Evolutionary conservation across 2,888 invertebrate genomes (phyloP).

Genomic region (Creontiades dilutus): DNA sequence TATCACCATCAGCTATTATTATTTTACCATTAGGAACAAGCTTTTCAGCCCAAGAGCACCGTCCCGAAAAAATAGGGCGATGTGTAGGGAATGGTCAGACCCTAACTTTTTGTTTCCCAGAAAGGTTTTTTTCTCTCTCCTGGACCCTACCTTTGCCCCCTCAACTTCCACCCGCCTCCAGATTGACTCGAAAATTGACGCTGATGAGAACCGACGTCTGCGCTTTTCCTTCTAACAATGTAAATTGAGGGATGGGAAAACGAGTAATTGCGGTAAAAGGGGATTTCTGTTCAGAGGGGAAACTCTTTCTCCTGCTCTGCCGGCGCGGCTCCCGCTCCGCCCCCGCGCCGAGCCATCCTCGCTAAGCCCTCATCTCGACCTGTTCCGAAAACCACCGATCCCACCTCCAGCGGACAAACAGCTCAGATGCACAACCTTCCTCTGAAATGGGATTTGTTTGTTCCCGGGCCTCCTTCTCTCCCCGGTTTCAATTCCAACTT

Average conservation of each 20-base stretch:
- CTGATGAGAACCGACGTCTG: conserved; percentile 70
- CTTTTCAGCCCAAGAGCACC: too few species aligned
- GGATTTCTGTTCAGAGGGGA: conserved; percentile 55
- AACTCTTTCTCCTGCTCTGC: conserved; percentile 29
- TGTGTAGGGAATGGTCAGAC: too few species aligned
- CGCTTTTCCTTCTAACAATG: conserved; percentile 69
- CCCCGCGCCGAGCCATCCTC: not conserved
- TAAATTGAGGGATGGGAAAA: conserved; percentile 67
- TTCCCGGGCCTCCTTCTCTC: not conserved
- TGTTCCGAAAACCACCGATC: conserved; percentile 50
- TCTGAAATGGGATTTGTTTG: conserved; percentile 67
- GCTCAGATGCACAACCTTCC: conserved; percentile 55
- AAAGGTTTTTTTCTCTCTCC: not conserved
- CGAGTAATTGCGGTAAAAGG: conserved; percentile 63
- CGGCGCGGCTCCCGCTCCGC: not conserved
- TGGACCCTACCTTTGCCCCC: not conserved
- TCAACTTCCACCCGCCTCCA: not conserved
- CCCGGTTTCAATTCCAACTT: conserved; percentile 51
- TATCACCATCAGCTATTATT: too few species aligned
- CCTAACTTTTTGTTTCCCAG: not conserved
- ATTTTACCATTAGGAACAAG: too few species aligned
- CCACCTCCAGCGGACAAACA: conserved; percentile 55
- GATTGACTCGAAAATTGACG: conserved; percentile 67
- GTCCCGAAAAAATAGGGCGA: too few species aligned
- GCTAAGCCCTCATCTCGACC: conserved; percentile 43